Evolutionary conservation across 2,888 invertebrate genomes (phyloP).

Genomic region (Tromatobia lineatoria): DNA sequence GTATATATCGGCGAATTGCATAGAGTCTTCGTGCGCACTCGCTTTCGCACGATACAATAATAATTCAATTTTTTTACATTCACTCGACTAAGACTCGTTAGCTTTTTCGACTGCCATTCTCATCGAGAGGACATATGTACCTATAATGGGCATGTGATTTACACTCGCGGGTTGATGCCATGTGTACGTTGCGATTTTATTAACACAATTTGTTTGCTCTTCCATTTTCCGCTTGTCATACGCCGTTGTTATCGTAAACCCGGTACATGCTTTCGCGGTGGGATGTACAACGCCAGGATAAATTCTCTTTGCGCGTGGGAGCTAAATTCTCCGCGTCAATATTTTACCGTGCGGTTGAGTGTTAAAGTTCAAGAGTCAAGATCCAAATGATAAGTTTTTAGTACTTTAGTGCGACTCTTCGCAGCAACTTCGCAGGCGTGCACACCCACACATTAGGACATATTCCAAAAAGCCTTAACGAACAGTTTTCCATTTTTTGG

Average conservation of each 20-base stretch:
- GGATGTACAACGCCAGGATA: not conserved
- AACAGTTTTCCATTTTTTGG: constrained; percentile 10
- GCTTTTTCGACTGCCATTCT: not conserved
- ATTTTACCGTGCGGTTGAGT: constrained; percentile 7
- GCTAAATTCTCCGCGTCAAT: constrained; percentile 4
- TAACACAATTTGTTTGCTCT: not conserved
- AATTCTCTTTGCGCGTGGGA: not conserved
- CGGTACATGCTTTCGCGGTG: not conserved
- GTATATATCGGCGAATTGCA: constrained; percentile 33
- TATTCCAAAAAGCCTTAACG: constrained; percentile 18
- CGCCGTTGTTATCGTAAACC: not conserved
- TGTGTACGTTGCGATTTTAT: not conserved
- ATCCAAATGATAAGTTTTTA: constrained; percentile 37
- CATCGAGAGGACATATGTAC: not conserved
- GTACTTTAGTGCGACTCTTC: constrained; percentile 1
- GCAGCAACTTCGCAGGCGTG: constrained; percentile 34
- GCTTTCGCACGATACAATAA: not conserved
- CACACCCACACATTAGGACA: not conserved
- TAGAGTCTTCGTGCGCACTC: not conserved
- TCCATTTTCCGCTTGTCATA: not conserved
- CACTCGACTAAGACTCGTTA: constrained; percentile 25
- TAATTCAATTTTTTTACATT: constrained; percentile 5
- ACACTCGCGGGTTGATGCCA: not conserved
- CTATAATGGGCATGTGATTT: not conserved
- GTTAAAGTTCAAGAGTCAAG: constrained; percentile 56